Conservation (phyloP, 1,140 invertebrate genomes). For the Caenorhabditis latens region DNA sequence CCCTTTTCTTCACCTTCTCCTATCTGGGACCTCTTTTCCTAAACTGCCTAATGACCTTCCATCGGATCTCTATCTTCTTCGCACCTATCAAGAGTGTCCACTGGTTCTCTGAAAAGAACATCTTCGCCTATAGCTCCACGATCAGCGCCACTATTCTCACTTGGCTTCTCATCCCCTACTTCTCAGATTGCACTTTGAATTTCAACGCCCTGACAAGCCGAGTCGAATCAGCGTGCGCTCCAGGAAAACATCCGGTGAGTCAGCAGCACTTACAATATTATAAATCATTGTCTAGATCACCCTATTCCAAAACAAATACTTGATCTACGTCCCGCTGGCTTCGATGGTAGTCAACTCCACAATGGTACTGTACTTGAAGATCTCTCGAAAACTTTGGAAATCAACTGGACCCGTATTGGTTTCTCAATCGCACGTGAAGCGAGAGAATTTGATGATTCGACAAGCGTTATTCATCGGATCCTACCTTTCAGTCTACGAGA, state of each 20-base stretch:
- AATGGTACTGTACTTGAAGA: neutral
- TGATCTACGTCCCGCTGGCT: neutral
- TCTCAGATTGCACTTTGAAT: neutral
- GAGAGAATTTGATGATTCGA: conserved; percentile 1
- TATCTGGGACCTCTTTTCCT: neutral
- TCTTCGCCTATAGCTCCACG: neutral
- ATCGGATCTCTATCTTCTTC: neutral
- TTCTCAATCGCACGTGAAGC: neutral
- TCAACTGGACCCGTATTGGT: no score
- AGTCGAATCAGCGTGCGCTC: neutral
- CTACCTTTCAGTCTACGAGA: conserved; percentile 2
- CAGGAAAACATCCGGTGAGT: neutral
- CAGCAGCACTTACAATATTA: neutral
- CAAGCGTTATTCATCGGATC: neutral
- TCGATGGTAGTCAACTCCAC: neutral
- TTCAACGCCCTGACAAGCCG: neutral
- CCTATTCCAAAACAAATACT: conserved; percentile 8
- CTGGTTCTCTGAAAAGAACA: neutral
- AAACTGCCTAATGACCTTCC: conserved; percentile 5
- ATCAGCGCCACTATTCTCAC: neutral
- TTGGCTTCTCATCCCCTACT: neutral
- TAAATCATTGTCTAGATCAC: neutral
- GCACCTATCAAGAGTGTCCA: neutral
- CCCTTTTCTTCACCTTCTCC: neutral
- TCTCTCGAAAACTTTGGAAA: neutral